Evolutionary conservation across 2,797 vertebrate species (phyloP).

Genomic region (Spheniscus humboldti): DNA sequence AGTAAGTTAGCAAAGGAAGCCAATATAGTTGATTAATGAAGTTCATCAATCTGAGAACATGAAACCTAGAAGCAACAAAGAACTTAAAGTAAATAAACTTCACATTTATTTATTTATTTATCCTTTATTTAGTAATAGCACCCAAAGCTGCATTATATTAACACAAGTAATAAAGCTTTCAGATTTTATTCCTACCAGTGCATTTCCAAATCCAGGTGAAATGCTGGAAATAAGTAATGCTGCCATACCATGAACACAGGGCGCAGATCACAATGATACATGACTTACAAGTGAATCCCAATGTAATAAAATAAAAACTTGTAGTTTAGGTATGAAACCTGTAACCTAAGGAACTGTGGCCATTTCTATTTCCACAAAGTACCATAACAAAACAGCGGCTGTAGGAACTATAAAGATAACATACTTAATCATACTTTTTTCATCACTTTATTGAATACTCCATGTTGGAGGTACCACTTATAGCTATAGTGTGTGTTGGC

Average conservation of each 20-base stretch:
- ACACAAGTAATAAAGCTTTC: conserved; percentile 53
- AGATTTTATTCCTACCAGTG: conserved; percentile 60
- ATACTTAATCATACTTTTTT: conserved; percentile 14
- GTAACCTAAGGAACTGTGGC: background rate
- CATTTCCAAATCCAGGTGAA: conserved; percentile 57
- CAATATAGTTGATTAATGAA: background rate
- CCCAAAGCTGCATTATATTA: conserved; percentile 57
- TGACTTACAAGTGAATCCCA: background rate
- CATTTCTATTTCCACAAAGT: conserved; percentile 1
- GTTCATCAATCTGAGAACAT: background rate
- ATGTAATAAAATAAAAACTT: background rate
- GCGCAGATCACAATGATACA: conserved; percentile 22
- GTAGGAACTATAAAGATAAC: background rate
- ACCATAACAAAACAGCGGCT: background rate
- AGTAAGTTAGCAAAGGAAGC: background rate
- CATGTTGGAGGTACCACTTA: conserved; percentile 68
- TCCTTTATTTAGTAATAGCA: conserved; percentile 64
- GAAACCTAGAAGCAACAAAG: background rate
- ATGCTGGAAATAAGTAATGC: conserved; percentile 45
- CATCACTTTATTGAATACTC: conserved; percentile 78
- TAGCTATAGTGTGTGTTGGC: conserved; percentile 37
- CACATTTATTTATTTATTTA: background rate
- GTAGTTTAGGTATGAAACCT: background rate
- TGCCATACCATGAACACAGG: background rate
- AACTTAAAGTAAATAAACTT: background rate